A percentile compares a stretch with the other conserved stretches of the same genome.
Conservation (phyloP, 2,113 vertebrate species). For the Phalacrocorax brasilianus region DNA sequence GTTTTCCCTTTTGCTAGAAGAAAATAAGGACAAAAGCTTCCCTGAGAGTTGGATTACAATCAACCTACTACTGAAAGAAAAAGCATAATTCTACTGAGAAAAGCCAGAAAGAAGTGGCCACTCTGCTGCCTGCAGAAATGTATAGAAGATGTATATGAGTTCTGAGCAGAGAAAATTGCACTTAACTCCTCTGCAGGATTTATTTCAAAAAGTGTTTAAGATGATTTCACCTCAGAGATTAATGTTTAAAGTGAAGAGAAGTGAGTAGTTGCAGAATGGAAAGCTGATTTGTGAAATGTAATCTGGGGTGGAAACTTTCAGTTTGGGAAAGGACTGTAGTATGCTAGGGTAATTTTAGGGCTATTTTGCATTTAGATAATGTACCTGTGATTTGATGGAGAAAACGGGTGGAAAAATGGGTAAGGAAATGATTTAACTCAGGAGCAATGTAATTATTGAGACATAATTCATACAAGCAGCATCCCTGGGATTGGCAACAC, state of each 20-base stretch:
- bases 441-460: neutral
- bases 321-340: neutral
- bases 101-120: neutral
- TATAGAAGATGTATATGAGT: neutral
- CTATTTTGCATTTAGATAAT: conserved; percentile 12
- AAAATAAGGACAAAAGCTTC: neutral
- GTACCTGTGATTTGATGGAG: neutral
- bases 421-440: neutral
- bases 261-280: neutral
- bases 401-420: neutral
- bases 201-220: conserved; percentile 14
- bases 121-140: neutral
- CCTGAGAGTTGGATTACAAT: neutral
- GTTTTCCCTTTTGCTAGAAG: neutral
- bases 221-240: neutral
- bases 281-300: conserved; percentile 16
- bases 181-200: neutral
- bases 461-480: neutral
- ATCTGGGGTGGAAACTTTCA: neutral
- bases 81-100: neutral
- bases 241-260: conserved; percentile 15
- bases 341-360: neutral
- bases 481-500: neutral
- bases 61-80: neutral
- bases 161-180: neutral